Evolutionary conservation across 2,888 invertebrate genomes (phyloP), one percentile per base, ranked within the genome.

Genomic region (Watsonalla cultraria): DNA sequence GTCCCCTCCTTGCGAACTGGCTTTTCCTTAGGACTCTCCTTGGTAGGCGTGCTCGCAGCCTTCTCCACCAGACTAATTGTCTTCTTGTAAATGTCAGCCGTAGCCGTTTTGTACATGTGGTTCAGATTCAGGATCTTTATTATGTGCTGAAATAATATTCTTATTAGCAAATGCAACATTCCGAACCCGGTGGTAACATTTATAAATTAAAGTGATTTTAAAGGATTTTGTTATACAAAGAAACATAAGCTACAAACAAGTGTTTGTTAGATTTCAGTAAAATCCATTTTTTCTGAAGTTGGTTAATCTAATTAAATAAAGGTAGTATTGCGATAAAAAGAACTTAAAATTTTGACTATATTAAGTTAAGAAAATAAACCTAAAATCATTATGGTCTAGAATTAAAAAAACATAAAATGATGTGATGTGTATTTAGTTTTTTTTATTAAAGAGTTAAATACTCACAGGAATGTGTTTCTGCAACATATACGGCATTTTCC

Each of bases 391-490:
- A n/a, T n/a, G n/a, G n/a, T n/a, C n/a, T n/a, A n/a, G n/a, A n/a
- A n/a, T n/a, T n/a, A n/a, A n/a, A n/a, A n/a, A n/a, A n/a, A n/a
- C n/a, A n/a, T n/a, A n/a, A n/a, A n/a, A n/a, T n/a, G n/a, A n/a
- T n/a, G n/a, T n/a, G 24, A 15, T 46, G 15, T 46, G 15, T 14
- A 14, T 15, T 24, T 24, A 24, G 1, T 24, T 24, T 24, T 42
- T 9, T 11, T 42, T 42, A 42, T 42, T 42, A 46, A 46, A 6
- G 9, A 14, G 1, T 37, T 7, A 0, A 33, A 47, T 52, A 76
- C 79, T 74, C 62, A 84, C 85, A n/a, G 74, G 64, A 51, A 71
- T 66, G 54, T 64, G 74, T 52, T 62, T 77, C 7, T 70, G 76
- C 42, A 86, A 51, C 7, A 81, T 13, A n/a, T 56, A 48, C 0